Conservation (phyloP, 2,888 invertebrate genomes). For the Ennomos erosarius region DNA sequence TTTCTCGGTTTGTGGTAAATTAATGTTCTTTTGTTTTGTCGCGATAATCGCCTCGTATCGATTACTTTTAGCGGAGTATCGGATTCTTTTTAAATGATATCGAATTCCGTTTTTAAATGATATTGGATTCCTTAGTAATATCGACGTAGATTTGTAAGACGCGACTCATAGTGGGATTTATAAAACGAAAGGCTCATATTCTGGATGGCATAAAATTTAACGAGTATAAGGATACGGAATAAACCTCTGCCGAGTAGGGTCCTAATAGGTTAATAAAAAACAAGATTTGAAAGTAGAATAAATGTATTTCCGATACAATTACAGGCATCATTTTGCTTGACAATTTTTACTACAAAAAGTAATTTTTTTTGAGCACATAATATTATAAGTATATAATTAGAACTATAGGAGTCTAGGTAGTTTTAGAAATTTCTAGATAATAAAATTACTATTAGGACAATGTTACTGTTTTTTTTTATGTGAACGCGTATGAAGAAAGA, state of each 20-base stretch:
- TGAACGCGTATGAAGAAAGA: no score
- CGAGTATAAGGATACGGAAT: not conserved
- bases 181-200: not conserved
- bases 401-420: no score
- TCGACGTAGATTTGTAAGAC: conserved; percentile 32
- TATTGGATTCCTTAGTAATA: conserved; percentile 33
- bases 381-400: no score
- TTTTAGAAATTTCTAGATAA: no score
- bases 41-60: conserved; percentile 37
- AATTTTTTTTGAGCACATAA: no score
- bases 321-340: no score
- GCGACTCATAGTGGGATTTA: conserved; percentile 8
- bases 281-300: no score
- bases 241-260: not conserved
- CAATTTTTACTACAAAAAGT: no score
- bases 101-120: conserved; percentile 35
- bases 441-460: no score
- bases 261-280: no score
- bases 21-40: conserved; percentile 43
- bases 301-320: no score
- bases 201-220: not conserved
- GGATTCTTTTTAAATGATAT: conserved; percentile 25
- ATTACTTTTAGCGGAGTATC: conserved; percentile 39
- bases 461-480: no score
- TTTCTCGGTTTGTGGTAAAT: conserved; percentile 36